Percentiles rank a stretch among this genome's conserved stretches.
Evolutionary conservation across 2,888 invertebrate genomes (phyloP).

Genomic region (Beris morrisii): DNA sequence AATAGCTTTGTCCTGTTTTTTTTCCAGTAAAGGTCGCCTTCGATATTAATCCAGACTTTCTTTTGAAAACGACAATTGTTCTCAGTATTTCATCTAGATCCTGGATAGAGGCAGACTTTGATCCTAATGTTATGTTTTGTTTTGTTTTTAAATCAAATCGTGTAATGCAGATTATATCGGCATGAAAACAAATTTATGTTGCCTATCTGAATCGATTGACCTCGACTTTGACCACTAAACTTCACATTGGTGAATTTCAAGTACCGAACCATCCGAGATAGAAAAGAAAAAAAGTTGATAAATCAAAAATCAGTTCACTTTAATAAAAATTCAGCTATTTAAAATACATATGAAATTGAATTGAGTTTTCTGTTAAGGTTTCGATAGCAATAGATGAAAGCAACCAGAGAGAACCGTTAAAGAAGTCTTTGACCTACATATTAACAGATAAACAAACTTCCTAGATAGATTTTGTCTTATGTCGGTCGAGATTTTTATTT

Average conservation of each 20-base stretch:
- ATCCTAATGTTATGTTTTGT: no score
- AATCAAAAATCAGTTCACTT: not conserved
- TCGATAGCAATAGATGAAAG: slow-evolving; percentile 4
- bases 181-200: slow-evolving; percentile 31
- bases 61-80: no score
- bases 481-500: not conserved
- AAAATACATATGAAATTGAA: slow-evolving; percentile 5
- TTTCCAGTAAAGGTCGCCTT: no score
- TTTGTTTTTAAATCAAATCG: no score
- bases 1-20: no score
- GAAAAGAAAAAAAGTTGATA: slow-evolving; percentile 2
- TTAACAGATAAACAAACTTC: slow-evolving; percentile 17
- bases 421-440: slow-evolving; percentile 29
- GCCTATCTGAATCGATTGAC: slow-evolving; percentile 33
- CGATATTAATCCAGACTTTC: no score
- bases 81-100: no score
- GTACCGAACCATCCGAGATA: slow-evolving; percentile 1
- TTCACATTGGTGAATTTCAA: slow-evolving; percentile 15
- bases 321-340: slow-evolving; percentile 17
- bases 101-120: no score
- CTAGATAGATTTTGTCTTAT: not conserved
- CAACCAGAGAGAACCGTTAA: slow-evolving; percentile 29
- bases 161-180: slow-evolving; percentile 6
- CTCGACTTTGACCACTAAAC: slow-evolving; percentile 39
- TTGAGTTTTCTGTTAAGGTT: not conserved